phyloP scores from a whole-genome alignment of 2,797 vertebrate species.

The Chelonia mydas region DNA sequence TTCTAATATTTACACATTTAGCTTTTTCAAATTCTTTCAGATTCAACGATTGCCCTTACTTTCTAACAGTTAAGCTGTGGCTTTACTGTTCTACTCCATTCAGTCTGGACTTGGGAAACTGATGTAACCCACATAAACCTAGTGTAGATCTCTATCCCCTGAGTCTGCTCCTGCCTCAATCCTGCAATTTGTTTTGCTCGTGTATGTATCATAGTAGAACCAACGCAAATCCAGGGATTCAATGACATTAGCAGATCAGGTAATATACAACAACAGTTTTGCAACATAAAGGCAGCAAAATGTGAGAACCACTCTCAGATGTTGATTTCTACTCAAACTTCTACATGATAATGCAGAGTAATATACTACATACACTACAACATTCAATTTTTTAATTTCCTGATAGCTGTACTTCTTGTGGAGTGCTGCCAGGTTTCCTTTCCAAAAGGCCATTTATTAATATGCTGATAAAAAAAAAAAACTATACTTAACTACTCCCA shows the following conservation, averaged over 20 bases:
- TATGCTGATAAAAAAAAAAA: background rate
- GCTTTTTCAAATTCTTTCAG: background rate
- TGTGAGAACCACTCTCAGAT: background rate
- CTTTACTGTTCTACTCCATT: background rate
- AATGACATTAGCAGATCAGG: background rate
- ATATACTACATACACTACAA: rapidly evolving
- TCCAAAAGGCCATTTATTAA: background rate
- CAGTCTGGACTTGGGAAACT: background rate
- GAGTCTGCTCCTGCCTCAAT: background rate
- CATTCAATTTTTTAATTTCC: background rate
- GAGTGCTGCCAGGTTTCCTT: background rate
- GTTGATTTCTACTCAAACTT: background rate
- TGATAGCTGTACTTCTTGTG: background rate
- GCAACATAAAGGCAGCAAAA: background rate
- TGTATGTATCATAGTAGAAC: background rate
- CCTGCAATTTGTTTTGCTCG: background rate
- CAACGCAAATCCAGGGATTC: background rate
- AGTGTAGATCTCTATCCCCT: rapidly evolving
- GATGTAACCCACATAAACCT: background rate
- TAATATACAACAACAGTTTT: background rate
- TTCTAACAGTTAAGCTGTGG: too few species aligned
- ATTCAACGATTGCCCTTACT: background rate
- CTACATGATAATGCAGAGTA: background rate
- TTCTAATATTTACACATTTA: background rate
- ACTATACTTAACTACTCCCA: background rate